These are phyloP conservation scores for Origma solitaria DNA, from an alignment of 2,113 vertebrate genomes.

Conservation along the genomic window DNA sequence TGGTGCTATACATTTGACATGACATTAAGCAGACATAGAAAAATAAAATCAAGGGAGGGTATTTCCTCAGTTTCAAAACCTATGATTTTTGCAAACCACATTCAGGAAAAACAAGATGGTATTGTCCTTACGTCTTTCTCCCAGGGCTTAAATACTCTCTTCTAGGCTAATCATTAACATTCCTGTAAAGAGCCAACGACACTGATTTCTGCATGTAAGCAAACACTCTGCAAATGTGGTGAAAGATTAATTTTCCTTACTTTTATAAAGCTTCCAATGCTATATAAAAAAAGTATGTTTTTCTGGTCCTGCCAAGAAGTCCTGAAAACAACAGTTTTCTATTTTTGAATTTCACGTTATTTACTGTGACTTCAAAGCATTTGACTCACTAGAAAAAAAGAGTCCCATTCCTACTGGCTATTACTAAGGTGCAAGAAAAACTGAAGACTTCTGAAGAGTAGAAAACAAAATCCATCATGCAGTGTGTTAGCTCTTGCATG, in stretches of 20 bases:
- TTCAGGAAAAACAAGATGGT: background rate
- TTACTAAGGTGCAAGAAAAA: background rate
- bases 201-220: background rate
- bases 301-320: background rate
- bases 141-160: background rate
- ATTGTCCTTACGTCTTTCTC: background rate
- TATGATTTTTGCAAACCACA: background rate
- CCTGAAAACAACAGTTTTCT: background rate
- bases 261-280: background rate
- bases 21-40: background rate
- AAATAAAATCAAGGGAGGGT: background rate
- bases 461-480: background rate
- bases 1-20: background rate
- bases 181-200: background rate
- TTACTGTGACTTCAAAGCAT: background rate
- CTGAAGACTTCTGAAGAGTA: background rate
- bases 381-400: background rate
- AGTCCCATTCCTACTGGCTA: background rate
- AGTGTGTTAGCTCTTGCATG: background rate
- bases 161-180: background rate
- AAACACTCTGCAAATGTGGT: background rate
- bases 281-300: background rate
- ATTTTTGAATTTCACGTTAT: background rate
- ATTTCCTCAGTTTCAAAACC: background rate
- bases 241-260: background rate